A percentile compares a stretch with the other conserved stretches of the same genome.
Evolutionary conservation across 2,888 invertebrate genomes (phyloP).

Genomic region (Polylopha cassiicola): DNA sequence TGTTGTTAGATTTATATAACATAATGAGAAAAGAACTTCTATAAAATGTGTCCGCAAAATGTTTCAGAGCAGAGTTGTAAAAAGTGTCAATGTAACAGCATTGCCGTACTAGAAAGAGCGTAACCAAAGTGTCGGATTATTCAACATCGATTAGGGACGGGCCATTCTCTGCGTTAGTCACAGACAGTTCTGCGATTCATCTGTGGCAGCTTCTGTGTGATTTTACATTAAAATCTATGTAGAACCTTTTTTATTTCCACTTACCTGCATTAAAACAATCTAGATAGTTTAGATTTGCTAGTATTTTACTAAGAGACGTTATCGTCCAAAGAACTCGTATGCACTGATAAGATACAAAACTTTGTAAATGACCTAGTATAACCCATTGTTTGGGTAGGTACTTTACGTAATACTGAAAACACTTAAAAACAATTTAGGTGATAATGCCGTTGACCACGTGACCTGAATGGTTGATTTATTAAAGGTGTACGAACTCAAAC

Average conservation of each 20-base stretch:
- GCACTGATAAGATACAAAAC: no score
- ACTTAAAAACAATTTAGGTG: constrained; percentile 5
- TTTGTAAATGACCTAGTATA: constrained; percentile 8
- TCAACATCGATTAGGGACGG: constrained; percentile 28
- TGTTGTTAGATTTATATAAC: no score
- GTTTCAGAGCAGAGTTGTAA: constrained; percentile 4
- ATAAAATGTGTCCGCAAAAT: constrained; percentile 9
- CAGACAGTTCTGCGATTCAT: constrained; percentile 27
- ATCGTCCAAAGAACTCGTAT: no score
- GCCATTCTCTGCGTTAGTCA: constrained; percentile 29
- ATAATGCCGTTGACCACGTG: background rate
- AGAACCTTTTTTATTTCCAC: no score
- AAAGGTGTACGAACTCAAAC: constrained; percentile 10
- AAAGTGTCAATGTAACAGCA: constrained; percentile 10
- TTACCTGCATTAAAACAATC: no score
- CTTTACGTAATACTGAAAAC: constrained; percentile 2
- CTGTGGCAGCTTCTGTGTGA: constrained; percentile 7
- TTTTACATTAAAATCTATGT: no score
- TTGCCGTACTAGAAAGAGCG: constrained; percentile 23
- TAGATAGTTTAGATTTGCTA: no score
- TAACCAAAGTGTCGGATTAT: constrained; percentile 25
- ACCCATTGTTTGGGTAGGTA: background rate
- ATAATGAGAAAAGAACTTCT: no score
- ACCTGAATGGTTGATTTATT: background rate
- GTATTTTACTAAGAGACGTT: no score